These are phyloP conservation scores for Pegoplata infirma DNA, from an alignment of 2,888 invertebrate species.

Conservation along the genomic window DNA sequence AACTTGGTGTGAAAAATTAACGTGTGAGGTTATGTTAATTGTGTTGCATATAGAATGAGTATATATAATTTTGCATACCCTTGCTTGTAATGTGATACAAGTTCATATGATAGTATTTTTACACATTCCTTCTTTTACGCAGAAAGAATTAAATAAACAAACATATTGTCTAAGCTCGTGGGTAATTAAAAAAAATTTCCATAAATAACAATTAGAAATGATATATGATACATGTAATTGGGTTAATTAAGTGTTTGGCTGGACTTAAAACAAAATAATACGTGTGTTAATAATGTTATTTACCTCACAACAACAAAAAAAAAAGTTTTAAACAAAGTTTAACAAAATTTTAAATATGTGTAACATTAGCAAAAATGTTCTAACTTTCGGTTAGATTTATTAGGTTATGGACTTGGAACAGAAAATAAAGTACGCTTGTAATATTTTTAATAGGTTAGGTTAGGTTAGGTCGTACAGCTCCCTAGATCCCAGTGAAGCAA, in stretches of 20 bases:
- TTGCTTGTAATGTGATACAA: not conserved
- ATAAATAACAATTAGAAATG: conserved; percentile 60
- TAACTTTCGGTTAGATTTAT: too few species aligned
- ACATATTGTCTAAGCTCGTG: not conserved
- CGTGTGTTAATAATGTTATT: conserved; percentile 16
- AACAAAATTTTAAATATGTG: not conserved
- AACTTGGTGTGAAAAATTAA: too few species aligned
- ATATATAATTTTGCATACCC: too few species aligned
- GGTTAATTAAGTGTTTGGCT: conserved; percentile 58
- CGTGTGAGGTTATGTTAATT: too few species aligned
- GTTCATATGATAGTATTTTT: too few species aligned
- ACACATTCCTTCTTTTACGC: not conserved
- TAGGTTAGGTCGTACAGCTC: too few species aligned
- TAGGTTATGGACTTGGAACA: too few species aligned
- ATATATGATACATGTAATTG: conserved; percentile 52
- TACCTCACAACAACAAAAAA: conserved; percentile 18
- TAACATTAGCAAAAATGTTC: too few species aligned
- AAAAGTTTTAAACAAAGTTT: not conserved
- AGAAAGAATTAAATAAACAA: conserved; percentile 13
- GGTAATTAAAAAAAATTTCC: conserved; percentile 42
- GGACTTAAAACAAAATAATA: conserved; percentile 36
- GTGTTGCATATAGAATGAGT: not conserved
- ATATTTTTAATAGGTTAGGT: too few species aligned
- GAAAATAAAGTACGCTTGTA: too few species aligned
- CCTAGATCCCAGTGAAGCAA: too few species aligned